Evolutionary conservation across 2,888 invertebrate species (phyloP).

Genomic region (Oscheius onirici): DNA sequence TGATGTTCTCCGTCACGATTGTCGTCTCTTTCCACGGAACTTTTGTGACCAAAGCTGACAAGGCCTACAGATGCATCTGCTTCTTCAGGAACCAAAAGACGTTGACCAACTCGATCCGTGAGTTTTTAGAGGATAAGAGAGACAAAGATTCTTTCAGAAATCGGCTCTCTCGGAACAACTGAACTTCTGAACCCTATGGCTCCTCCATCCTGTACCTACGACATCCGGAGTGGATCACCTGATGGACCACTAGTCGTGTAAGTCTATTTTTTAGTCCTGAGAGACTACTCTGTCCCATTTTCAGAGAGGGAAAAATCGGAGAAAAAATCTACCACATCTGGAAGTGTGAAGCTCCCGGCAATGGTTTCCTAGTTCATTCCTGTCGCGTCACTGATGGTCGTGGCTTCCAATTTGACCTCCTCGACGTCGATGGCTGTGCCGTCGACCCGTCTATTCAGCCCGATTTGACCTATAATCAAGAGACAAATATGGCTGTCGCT

Average conservation of each 20-base stretch:
- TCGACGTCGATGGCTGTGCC: conserved; percentile 68
- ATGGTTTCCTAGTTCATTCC: conserved; percentile 66
- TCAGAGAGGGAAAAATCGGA: conserved; percentile 62
- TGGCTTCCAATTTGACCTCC: conserved; percentile 63
- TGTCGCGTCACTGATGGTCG: conserved; percentile 68
- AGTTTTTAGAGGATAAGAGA: neutral
- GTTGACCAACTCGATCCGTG: conserved; percentile 60
- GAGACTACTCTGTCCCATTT: neutral
- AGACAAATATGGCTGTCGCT: conserved; percentile 54
- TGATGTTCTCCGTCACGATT: conserved; percentile 67
- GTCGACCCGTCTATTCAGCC: conserved; percentile 69
- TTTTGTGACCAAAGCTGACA: conserved; percentile 61
- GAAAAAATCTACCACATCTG: conserved; percentile 69
- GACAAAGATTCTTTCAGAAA: conserved; percentile 18
- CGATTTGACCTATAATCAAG: conserved; percentile 58
- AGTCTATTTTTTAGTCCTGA: conserved; percentile 14
- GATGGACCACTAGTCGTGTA: conserved; percentile 61
- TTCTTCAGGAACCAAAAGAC: conserved; percentile 68
- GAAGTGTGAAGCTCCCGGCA: conserved; percentile 63
- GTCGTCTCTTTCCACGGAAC: conserved; percentile 70
- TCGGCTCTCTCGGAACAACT: conserved; percentile 29
- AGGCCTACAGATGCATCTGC: conserved; percentile 67
- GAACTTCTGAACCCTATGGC: conserved; percentile 64
- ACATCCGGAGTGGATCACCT: conserved; percentile 52
- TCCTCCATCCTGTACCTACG: conserved; percentile 62